Evolutionary conservation across 2,113 vertebrate genomes (phyloP), one percentile per base, ranked within the genome.

Genomic region (Rhabdomys dilectus): DNA sequence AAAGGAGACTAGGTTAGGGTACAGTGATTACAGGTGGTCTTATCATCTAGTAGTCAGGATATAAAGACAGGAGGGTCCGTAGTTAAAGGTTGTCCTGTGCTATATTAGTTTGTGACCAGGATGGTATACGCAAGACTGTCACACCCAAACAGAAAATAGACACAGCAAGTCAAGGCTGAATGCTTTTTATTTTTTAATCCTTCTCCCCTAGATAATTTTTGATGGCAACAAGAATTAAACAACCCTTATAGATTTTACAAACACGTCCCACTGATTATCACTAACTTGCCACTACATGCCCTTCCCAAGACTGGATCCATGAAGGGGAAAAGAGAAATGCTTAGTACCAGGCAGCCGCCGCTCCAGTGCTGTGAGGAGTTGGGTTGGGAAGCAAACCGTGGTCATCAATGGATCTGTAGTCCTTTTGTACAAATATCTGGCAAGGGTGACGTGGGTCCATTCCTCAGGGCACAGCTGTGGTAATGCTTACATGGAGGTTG

Each of bases 331-430:
- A 94, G 92, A 95, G 92, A 92, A 92, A 51, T 36, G 26, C 53
- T 15, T 56, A 73, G 97, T 98, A 97, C 97, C 98, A 98, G 98
- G 96, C 97, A 88, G 78, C 89, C 82, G 58, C 91, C 17, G 91
- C 96, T 96, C 97, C 91, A 1, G 3, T 29, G 92, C 97, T 90
- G 88, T 66, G 76, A 70, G 56, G 48, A 96, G 70, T 72, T 21
- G 93, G 96, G 39, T 48, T 91, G 62, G 53, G 73, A 53, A 68
- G 95, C 93, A 56, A 86, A 22, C 86, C 62, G 87, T 80, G 70
- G 75, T 89, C 91, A 58, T 70, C 36, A 75, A 45, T 48, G 3
- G 1, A 62, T 98, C 96, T 97, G 96, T 97, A 94, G 97, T 42
- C 93, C 97, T 97, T 97, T 98, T 98, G 98, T 97, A 75, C 96